Conservation (phyloP, 2,113 vertebrate genomes). For the Carlito syrichta region DNA sequence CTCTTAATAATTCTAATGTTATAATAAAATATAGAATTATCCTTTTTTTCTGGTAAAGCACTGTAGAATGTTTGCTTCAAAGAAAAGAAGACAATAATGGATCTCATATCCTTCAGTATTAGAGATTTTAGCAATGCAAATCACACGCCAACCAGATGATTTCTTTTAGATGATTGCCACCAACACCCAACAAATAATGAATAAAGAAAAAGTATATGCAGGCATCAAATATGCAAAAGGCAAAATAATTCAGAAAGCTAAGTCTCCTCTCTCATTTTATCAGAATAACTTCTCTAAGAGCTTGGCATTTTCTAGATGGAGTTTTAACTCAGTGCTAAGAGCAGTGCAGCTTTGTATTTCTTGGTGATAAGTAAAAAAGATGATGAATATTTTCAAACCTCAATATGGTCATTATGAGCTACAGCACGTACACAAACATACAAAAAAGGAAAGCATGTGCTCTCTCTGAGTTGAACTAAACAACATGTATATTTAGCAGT, state of each 20-base stretch:
- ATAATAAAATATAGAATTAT: neutral
- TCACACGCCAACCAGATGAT: neutral
- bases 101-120: neutral
- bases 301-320: conserved; percentile 51
- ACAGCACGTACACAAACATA: conserved; percentile 15
- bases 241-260: conserved; percentile 58
- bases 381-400: conserved; percentile 45
- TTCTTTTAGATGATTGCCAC: conserved; percentile 7
- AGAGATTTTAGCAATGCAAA: neutral
- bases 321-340: conserved; percentile 63
- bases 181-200: neutral
- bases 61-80: neutral
- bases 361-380: conserved; percentile 59
- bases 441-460: conserved; percentile 18
- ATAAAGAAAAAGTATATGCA: neutral
- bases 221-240: conserved; percentile 28
- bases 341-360: conserved; percentile 41
- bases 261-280: conserved; percentile 65
- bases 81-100: neutral
- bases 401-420: conserved; percentile 4
- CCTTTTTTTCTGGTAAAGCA: conserved; percentile 35
- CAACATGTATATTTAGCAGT: conserved; percentile 1
- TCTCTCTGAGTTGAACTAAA: neutral
- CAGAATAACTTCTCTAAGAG: conserved; percentile 58
- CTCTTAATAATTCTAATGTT: neutral